Evolutionary conservation across 2,797 vertebrate species (phyloP).

Genomic region (Siniperca scherzeri): DNA sequence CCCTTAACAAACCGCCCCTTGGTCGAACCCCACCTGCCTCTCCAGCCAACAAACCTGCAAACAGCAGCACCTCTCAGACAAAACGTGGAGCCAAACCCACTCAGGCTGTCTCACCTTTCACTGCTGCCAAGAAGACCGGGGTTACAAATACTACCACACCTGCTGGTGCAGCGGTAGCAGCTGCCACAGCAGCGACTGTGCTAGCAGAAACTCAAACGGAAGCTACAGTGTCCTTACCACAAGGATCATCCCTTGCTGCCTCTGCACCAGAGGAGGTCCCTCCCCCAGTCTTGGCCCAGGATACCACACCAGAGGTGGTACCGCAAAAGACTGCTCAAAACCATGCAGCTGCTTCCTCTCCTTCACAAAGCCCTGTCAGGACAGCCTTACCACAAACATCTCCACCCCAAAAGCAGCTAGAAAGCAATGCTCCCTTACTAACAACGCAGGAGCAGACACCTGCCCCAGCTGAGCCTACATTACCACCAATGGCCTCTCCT

Average conservation of each 20-base stretch:
- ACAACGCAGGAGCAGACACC: conserved; percentile 25
- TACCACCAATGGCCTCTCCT: conserved; percentile 35
- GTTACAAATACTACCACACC: conserved; percentile 26
- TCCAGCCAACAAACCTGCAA: conserved; percentile 62
- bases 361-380: conserved; percentile 27
- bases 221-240: conserved; percentile 6
- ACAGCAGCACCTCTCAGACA: conserved; percentile 35
- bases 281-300: conserved; percentile 15
- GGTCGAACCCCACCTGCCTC: conserved; percentile 62
- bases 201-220: conserved; percentile 20
- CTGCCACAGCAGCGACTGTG: conserved; percentile 4
- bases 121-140: conserved; percentile 39
- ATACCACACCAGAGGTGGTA: conserved; percentile 15
- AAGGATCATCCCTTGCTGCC: conserved; percentile 4
- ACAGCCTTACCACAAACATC: conserved; percentile 15
- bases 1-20: conserved; percentile 45
- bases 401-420: conserved; percentile 14
- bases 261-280: conserved; percentile 43
- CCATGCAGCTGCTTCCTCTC: conserved; percentile 15
- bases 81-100: conserved; percentile 77
- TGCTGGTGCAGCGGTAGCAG: conserved; percentile 4
- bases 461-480: conserved; percentile 12
- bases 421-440: not conserved
- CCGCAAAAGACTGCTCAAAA: conserved; percentile 41
- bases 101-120: conserved; percentile 75